Evolutionary conservation across 2,113 vertebrate species (phyloP), one percentile per base, ranked within the genome.

Genomic region (Tragelaphus buxtoni): DNA sequence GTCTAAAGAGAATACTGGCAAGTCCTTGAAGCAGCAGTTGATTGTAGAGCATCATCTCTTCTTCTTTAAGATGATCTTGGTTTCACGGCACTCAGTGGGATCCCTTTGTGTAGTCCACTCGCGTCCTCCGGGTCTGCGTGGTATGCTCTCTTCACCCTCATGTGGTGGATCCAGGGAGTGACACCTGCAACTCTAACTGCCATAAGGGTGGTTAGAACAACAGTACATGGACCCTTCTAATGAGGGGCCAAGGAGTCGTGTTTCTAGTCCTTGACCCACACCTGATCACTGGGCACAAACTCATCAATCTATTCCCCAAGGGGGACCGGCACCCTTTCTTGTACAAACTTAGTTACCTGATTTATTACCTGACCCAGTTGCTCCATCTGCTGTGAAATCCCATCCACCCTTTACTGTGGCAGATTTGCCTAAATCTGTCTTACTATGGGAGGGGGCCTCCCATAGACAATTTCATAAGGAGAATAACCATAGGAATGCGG

Each of bases 101-200:
- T 72, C 35, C 18, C 28, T 72, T 22, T 24, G n/a, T 72, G 5
- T 42, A 24, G 20, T 24, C 69, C 20, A 24, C 35, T 13, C 13
- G 4, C 0, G 0, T 72, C 20, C 35, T 39, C 35, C 0, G 20
- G 10, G 18, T 10, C 10, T 39, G 35, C 10, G 1, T 72, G n/a
- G 10, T 24, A 24, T 39, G 65, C 35, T 12, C 0, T 72, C 35
- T 72, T 39, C n/a, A 72, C 20, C 35, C 10, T 39, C 4, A 22
- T 39, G 65, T 72, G 65, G 35, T 39, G 65, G 35, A 6, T 39
- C 35, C 65, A 72, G 65, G 20, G 20, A 39, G n/a, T 24, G n/a
- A 24, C 20, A 39, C 4, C 65, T 72, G 4, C n/a, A 16, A 35
- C 63, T 35, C n/a, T 72, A 72, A 39, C 18, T 72, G 20, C 35